These are phyloP conservation scores for Halictus quadricinctus DNA, from an alignment of 2,888 invertebrate genomes.

Conservation along the genomic window DNA sequence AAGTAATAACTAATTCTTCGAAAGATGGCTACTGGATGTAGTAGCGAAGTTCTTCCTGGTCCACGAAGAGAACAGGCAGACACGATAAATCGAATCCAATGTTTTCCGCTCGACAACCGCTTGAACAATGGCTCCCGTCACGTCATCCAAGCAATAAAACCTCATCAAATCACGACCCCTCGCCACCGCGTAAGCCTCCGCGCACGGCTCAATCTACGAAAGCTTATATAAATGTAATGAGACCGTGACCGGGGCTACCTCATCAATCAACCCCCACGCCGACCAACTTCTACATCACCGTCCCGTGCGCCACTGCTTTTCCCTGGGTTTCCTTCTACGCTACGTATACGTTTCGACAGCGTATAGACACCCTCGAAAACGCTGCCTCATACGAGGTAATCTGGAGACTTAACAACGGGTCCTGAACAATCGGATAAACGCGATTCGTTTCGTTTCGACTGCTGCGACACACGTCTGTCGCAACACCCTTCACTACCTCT, in stretches of 20 bases:
- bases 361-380: conserved; percentile 57
- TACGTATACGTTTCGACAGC: conserved; percentile 58
- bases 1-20: neutral
- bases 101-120: conserved; percentile 68
- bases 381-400: conserved; percentile 67
- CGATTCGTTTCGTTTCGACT: conserved; percentile 63
- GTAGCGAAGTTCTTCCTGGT: conserved; percentile 5
- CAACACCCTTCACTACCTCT: neutral
- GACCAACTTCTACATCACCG: conserved; percentile 48
- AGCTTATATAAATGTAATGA: conserved; percentile 83
- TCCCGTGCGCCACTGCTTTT: conserved; percentile 52
- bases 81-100: conserved; percentile 71
- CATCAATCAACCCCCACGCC: conserved; percentile 80
- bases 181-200: conserved; percentile 80
- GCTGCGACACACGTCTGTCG: neutral
- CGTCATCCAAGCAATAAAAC: conserved; percentile 82
- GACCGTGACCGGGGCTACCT: conserved; percentile 80
- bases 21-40: conserved; percentile 13
- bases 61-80: conserved; percentile 24
- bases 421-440: conserved; percentile 70
- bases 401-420: conserved; percentile 74
- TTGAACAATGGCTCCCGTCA: conserved; percentile 73
- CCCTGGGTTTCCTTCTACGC: conserved; percentile 62
- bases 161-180: conserved; percentile 82
- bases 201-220: conserved; percentile 81